Percentiles rank a stretch among this genome's conserved stretches.
Conservation (phyloP, 2,797 vertebrate species). For the Cephalopachus bancanus region DNA sequence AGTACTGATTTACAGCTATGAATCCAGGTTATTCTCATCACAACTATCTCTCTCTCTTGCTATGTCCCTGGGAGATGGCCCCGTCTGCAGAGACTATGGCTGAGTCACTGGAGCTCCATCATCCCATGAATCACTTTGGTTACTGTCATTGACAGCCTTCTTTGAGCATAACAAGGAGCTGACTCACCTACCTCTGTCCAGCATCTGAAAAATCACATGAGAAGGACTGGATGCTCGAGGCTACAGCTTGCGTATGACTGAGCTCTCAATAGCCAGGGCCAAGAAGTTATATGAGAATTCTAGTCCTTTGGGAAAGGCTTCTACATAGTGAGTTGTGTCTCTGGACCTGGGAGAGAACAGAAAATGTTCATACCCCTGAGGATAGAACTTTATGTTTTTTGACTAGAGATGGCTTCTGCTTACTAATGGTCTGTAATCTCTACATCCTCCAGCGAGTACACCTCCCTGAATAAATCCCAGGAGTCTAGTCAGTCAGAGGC, state of each 20-base stretch:
- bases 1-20: neutral
- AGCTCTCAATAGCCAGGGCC: neutral
- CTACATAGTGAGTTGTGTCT: neutral
- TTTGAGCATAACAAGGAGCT: neutral
- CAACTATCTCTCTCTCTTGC: neutral
- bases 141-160: neutral
- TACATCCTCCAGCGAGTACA: neutral
- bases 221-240: neutral
- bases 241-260: neutral
- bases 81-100: neutral
- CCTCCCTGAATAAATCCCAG: neutral
- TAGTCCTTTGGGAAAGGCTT: neutral
- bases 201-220: neutral
- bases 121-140: neutral
- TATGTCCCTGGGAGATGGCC: neutral
- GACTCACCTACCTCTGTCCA: constrained; percentile 62
- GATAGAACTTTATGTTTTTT: neutral
- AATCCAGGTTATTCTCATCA: neutral
- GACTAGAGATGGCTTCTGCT: neutral
- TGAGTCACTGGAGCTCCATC: neutral
- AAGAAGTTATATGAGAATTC: neutral
- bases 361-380: neutral
- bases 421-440: neutral
- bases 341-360: neutral
- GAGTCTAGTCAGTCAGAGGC: neutral